Evolutionary conservation across 2,113 vertebrate genomes (phyloP).

Genomic region (Ctenodactylus gundi): DNA sequence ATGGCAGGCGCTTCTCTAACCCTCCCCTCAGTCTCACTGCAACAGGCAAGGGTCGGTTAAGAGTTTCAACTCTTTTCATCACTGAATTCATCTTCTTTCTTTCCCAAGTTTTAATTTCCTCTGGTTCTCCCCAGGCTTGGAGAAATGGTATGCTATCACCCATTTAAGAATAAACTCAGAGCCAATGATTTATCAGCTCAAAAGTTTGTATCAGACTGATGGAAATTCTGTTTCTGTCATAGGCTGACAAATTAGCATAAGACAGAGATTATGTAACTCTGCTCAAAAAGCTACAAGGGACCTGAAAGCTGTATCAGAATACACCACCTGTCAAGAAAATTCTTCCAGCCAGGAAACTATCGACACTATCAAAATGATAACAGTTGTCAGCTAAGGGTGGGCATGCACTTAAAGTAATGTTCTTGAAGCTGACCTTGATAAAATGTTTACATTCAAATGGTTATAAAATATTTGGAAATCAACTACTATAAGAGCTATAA

Average conservation of each 20-base stretch:
- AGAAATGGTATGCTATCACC: not conserved
- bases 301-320: not conserved
- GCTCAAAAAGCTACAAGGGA: not conserved
- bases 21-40: not conserved
- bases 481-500: not conserved
- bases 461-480: not conserved
- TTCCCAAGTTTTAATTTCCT: not conserved
- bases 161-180: not conserved
- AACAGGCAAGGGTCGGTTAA: not conserved
- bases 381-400: not conserved
- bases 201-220: conserved; percentile 6
- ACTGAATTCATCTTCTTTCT: not conserved
- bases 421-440: not conserved
- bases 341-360: not conserved
- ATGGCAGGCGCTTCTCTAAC: not conserved
- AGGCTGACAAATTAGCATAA: conserved; percentile 20
- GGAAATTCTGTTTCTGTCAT: conserved; percentile 40
- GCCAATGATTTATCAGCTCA: not conserved
- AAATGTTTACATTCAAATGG: not conserved
- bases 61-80: not conserved
- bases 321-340: not conserved
- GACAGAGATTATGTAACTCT: not conserved
- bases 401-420: not conserved
- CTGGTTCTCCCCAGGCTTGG: not conserved
- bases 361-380: not conserved